A percentile compares a stretch with the other conserved stretches of the same genome.
These are phyloP conservation scores for Patagioenas fasciata DNA, from an alignment of 2,113 vertebrate species.

Conservation along the genomic window DNA sequence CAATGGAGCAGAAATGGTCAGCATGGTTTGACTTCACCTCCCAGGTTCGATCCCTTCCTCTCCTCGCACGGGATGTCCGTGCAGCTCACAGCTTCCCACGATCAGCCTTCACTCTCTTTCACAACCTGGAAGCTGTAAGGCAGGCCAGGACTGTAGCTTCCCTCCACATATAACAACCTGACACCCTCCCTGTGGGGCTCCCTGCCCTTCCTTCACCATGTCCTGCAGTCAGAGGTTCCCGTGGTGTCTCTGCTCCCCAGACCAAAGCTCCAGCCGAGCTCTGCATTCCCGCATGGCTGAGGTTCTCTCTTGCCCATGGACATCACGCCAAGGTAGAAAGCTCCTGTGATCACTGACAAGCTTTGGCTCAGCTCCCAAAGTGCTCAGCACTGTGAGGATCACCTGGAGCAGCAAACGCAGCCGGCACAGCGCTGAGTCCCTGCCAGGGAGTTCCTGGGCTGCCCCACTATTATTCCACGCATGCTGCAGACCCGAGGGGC, in stretches of 20 bases:
- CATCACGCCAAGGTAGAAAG: background rate
- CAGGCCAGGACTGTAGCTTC: background rate
- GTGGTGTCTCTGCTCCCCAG: background rate
- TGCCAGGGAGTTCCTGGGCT: background rate
- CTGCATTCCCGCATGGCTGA: background rate
- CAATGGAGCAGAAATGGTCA: background rate
- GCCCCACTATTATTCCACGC: fast-evolving
- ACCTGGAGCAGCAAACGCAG: background rate
- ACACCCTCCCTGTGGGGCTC: background rate
- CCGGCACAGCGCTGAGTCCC: background rate
- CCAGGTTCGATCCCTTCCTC: background rate
- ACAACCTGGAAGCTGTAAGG: background rate
- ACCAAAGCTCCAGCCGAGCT: background rate
- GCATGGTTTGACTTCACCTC: background rate
- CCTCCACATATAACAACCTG: background rate
- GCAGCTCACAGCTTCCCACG: background rate
- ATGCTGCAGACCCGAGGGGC: background rate
- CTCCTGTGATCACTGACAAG: background rate
- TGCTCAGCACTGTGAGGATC: background rate
- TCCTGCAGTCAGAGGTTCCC: background rate
- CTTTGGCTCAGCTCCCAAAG: background rate
- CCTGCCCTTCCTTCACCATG: background rate
- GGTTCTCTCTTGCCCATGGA: background rate
- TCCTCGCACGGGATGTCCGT: fast-evolving
- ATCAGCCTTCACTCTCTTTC: background rate